These are phyloP conservation scores for Hetaerina titia DNA, from an alignment of 2,888 invertebrate genomes.

Conservation along the genomic window DNA sequence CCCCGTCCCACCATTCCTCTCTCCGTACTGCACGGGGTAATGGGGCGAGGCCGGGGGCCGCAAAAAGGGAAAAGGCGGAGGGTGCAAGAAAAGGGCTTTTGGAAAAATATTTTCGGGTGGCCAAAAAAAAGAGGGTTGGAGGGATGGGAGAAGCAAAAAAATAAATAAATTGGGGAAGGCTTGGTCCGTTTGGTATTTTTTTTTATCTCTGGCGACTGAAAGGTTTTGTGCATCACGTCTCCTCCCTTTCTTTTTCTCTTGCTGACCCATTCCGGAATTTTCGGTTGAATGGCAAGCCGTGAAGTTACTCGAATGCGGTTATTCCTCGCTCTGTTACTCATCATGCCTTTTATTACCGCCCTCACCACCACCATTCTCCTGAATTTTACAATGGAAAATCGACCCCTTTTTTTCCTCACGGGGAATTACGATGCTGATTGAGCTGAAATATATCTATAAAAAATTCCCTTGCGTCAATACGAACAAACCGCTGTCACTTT, in stretches of 20 bases:
- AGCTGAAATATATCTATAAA: background rate
- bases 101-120: background rate
- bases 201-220: background rate
- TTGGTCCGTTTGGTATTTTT: background rate
- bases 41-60: background rate
- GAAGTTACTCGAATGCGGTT: slow-evolving; percentile 18
- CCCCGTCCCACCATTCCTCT: background rate
- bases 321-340: background rate
- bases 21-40: background rate
- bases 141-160: background rate
- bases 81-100: slow-evolving; percentile 1
- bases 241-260: background rate
- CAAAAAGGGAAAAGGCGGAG: background rate
- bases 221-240: background rate
- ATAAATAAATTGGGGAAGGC: background rate
- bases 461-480: background rate
- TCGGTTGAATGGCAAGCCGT: slow-evolving; percentile 2
- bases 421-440: background rate
- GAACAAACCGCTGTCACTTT: too few species aligned
- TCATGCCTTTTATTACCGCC: background rate
- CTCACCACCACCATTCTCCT: background rate
- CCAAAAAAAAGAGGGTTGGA: background rate
- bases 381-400: background rate
- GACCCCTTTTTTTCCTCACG: background rate
- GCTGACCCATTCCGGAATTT: slow-evolving; percentile 34